Base-by-base conservation (phyloP, 2,797 vertebrate genomes). In the Centropyge bicolor region DNA sequence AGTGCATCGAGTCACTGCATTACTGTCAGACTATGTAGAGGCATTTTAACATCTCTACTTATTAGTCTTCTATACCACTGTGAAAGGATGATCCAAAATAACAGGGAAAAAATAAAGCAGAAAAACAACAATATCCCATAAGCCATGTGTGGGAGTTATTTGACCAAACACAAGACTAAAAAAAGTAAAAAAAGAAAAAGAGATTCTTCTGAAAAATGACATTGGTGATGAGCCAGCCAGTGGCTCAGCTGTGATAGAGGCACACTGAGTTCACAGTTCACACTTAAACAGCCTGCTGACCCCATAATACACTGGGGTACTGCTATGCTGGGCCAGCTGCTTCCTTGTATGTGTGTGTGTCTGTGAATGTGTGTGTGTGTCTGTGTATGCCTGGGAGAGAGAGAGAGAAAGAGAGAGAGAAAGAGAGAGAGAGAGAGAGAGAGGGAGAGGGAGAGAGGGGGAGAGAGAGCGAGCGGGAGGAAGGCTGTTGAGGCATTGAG, bases 301-400 rank as follows among this genome's bases (percentile, higher is more conserved):
- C 88, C 82, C 66, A 67, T 68, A 91, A 91, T 86, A 74, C 85
- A 90, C 88, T 66, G 80, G 67, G 85, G 81, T 73, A 45, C 60
- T 59, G 79, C 82, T 41, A 67, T 62, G 83, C 60, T 68, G 73
- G 62, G 81, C 84, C 88, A 92, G 89, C 86, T 92, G 90, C 88
- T 84, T 77, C 84, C 74, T 14, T 62, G 45, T 36, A 46, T 55
- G 54, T 63, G 60, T 55, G 57, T 59, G 52, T 60, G 55, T 51
- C 22, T 78, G 70, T 59, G 51, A n/a, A n/a, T 49, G 60, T 43
- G 35, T 43, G 38, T 35, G 60, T 38, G 55, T 70, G 61, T 35
- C n/a, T 38, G 67, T 52, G 19, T 35, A 6, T 63, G 75, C 22
- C n/a, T 70, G 70, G 5, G 55, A 52, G 19, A 55, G 60, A 31